Base-by-base conservation (phyloP, 2,888 invertebrate genomes). In the Dermolepida albohirtum region DNA sequence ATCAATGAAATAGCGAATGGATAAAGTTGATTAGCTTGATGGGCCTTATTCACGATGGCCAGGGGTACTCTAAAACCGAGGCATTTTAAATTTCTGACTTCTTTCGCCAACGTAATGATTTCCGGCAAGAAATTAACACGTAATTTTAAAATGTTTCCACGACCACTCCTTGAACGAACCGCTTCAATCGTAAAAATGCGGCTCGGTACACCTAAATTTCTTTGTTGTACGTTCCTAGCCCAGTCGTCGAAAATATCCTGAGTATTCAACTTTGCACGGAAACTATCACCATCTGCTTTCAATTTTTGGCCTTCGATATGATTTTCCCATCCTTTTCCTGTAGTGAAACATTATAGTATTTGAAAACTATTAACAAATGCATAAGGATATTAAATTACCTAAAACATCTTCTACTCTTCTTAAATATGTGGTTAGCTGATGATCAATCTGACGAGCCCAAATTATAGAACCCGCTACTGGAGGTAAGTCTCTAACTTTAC, bases 231-330 rank as follows among this genome's bases (percentile, higher is more conserved):
- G 84, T 93, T 95, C 43, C 94, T 88, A 43, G 96, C 93, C 99
- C 99, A 99, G 78, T 98, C 98, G 78, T 99, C 97, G 81, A 99
- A 99, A 54, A 99, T 95, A 81, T 97, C 96, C 78, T 95, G 94
- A 0, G 98, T 98, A 80, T 97, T 97, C 43, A 99, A 87, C 82
- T 99, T 98, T 67, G 94, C 86, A 12, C 97, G 92, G 85, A 99
- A 99, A 83, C 97, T 98, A 80, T 99, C 98, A 2, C 98, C 98
- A 79, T 98, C 98, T 2, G 94, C 95, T 84, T 99, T 99, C 65
- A 97, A 85, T 80, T 97, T 96, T 81, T 98, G 97, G 10, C 99
- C 99, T 84, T 99, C 99, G 55, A 98, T 96, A 81, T 99, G 98
- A 76, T 96, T 96, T 83, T 98, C 98, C 99, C 99, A 99, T 43